Percentiles rank a stretch among this genome's conserved stretches.
Conservation (phyloP, 2,113 vertebrate species). For the Actenoides lindsayi region DNA sequence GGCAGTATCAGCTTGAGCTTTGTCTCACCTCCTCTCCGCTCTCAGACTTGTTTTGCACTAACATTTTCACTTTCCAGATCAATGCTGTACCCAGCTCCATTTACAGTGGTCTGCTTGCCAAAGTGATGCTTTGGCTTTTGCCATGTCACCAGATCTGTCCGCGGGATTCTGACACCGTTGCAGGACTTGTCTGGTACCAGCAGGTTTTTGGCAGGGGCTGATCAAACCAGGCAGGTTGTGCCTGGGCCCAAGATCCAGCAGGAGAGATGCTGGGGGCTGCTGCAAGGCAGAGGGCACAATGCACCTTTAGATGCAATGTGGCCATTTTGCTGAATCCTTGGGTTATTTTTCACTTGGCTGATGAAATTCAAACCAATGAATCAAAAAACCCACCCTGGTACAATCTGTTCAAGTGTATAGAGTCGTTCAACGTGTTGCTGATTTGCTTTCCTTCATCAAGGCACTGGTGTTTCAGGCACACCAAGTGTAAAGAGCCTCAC, state of each 20-base stretch:
- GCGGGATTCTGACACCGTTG: not conserved
- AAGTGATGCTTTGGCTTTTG: not conserved
- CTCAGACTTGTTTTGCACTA: not conserved
- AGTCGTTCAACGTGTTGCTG: fast-evolving
- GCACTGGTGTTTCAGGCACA: not conserved
- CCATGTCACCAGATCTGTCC: not conserved
- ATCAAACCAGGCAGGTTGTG: not conserved
- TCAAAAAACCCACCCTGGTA: not conserved
- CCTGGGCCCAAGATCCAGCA: not conserved
- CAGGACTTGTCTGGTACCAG: not conserved
- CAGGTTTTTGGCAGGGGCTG: not conserved
- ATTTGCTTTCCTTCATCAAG: not conserved
- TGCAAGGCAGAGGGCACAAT: not conserved
- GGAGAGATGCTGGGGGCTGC: not conserved
- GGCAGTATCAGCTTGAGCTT: not conserved
- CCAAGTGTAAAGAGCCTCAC: not conserved
- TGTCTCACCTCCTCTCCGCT: not conserved
- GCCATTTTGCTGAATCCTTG: not conserved
- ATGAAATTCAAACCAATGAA: not conserved
- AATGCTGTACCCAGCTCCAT: not conserved
- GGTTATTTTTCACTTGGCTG: not conserved
- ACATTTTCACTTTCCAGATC: not conserved
- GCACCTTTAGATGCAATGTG: not conserved
- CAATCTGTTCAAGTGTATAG: not conserved
- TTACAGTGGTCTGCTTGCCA: not conserved